Evolutionary conservation across 2,797 vertebrate species (phyloP).

Genomic region (Pteronotus mesoamericanus): DNA sequence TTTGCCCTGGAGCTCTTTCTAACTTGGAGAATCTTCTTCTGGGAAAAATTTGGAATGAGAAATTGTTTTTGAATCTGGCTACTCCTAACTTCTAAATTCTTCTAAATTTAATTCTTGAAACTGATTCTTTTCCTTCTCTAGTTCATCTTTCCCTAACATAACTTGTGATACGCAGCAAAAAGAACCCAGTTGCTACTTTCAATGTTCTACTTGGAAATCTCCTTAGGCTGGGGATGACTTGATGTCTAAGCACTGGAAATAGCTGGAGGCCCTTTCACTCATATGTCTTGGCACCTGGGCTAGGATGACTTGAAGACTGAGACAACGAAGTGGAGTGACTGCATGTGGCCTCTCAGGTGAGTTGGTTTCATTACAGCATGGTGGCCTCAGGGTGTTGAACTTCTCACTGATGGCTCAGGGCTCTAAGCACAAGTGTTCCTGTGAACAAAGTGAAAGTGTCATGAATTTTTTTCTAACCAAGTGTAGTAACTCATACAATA

Average conservation of each 20-base stretch:
- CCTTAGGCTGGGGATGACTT: neutral
- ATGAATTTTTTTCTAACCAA: neutral
- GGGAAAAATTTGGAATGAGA: neutral
- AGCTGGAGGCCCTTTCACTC: neutral
- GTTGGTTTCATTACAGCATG: neutral
- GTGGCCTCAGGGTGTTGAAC: neutral
- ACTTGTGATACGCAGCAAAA: neutral
- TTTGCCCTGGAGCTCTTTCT: neutral
- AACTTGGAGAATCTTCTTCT: neutral
- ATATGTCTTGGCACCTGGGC: neutral
- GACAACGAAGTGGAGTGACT: neutral
- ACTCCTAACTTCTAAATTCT: constrained; percentile 6
- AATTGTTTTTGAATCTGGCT: neutral
- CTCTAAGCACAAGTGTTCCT: neutral
- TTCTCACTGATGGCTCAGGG: neutral
- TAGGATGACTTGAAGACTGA: neutral
- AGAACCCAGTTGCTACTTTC: neutral
- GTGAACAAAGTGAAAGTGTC: neutral
- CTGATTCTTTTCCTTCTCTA: neutral
- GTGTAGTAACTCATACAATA: too few relatives aligned
- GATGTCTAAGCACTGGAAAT: neutral
- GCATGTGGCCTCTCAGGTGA: neutral
- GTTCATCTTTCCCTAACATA: neutral
- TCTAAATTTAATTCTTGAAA: constrained; percentile 8
- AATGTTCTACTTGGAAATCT: neutral